A percentile compares a stretch with the other conserved stretches of the same genome.
Evolutionary conservation across 2,113 vertebrate genomes (phyloP).

Genomic region (Otus sunia): DNA sequence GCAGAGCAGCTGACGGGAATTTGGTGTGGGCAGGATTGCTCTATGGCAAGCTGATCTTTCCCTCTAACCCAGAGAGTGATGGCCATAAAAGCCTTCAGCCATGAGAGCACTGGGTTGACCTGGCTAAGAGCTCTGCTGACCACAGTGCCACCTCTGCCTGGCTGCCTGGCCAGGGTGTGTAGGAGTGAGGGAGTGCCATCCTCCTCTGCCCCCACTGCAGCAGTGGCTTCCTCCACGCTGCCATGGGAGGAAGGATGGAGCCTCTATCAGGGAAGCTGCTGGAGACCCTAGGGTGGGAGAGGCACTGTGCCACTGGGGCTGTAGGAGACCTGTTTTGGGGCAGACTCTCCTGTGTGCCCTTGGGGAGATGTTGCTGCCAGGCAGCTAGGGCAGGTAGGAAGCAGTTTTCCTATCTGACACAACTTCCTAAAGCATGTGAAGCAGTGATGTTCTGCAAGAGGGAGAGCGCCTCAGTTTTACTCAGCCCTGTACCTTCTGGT

Average conservation of each 20-base stretch:
- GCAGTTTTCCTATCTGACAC: not conserved
- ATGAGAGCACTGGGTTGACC: fast-evolving
- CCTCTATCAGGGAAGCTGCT: not conserved
- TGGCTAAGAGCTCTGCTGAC: fast-evolving
- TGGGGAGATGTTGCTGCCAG: not conserved
- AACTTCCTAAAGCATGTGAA: not conserved
- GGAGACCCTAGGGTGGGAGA: not conserved
- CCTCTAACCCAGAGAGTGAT: not conserved
- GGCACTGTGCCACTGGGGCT: not conserved
- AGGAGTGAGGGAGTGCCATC: not conserved
- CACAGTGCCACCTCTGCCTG: fast-evolving
- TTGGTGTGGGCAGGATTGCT: not conserved
- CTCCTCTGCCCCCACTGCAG: not conserved
- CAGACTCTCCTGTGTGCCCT: not conserved
- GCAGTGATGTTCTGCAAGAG: not conserved
- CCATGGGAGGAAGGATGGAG: not conserved
- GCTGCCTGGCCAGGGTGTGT: fast-evolving
- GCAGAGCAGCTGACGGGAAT: not conserved
- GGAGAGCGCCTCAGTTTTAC: not conserved
- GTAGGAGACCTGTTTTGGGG: not conserved
- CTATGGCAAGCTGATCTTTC: not conserved
- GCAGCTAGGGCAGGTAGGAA: not conserved
- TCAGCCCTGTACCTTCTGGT: not conserved
- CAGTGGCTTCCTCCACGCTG: fast-evolving
- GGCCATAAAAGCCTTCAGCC: not conserved